Percentiles rank a stretch among this genome's conserved stretches.
Conservation (phyloP, 2,888 invertebrate species). For the Apotomis betuletana region DNA sequence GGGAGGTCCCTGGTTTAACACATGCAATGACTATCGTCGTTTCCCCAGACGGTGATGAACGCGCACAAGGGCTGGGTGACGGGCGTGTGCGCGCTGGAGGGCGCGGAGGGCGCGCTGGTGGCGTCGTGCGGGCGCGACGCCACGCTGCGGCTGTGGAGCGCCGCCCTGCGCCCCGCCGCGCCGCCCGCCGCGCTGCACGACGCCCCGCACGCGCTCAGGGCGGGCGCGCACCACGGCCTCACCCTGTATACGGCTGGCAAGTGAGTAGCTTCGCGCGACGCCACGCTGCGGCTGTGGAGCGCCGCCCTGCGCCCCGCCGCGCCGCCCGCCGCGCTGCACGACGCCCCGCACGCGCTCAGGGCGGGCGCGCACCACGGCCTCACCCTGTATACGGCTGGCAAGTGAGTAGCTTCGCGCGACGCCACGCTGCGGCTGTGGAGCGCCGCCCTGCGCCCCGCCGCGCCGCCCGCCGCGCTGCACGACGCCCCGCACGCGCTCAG, state of each 20-base stretch:
- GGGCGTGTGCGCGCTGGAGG: constrained; percentile 81
- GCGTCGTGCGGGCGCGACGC: constrained; percentile 91
- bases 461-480: constrained; percentile 71
- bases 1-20: no score
- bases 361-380: no score
- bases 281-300: constrained; percentile 90
- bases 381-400: no score
- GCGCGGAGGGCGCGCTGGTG: constrained; percentile 66
- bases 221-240: no score
- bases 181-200: constrained; percentile 75
- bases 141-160: constrained; percentile 89
- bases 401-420: no score
- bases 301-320: constrained; percentile 83
- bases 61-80: constrained; percentile 95
- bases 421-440: constrained; percentile 91
- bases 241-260: no score
- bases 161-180: constrained; percentile 83
- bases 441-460: constrained; percentile 83
- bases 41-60: constrained; percentile 85
- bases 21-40: no score
- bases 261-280: no score
- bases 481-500: constrained; percentile 87
- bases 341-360: constrained; percentile 88
- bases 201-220: constrained; percentile 88
- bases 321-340: constrained; percentile 73